Base-by-base conservation (phyloP, 2,888 invertebrate genomes). In the Nomada fabriciana region DNA sequence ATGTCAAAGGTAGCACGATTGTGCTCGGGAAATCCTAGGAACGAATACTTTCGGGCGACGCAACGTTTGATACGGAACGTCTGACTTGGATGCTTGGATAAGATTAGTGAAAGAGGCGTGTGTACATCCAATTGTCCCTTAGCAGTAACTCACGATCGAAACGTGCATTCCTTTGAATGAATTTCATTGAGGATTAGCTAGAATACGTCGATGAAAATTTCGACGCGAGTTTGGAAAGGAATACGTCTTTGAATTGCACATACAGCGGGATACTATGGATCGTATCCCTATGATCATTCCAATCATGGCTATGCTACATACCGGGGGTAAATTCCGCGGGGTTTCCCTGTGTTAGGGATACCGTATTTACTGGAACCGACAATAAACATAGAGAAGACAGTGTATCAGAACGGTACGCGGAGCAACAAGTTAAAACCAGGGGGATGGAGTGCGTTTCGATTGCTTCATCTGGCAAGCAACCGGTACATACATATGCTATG, bases 401-500 rank as follows among this genome's bases (percentile, higher is more conserved):
- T 15, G 42, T 11, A 29, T 69, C 50, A 3, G 64, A 53, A 29
- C 7, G 50, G 9, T 50, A 20, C 11, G 55, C 7, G 42, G 67
- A 72, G 76, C 80, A 75, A 84, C 75, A 80, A 79, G 76, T 64
- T 63, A 74, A 59, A 68, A 76, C 69, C 60, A 71, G 47, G 67
- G 47, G 63, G 67, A 71, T 23, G 29, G 47, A 67, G 53, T 47
- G 73, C 18, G 68, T 52, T 60, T 36, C 20, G 53, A 43, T 77
- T 50, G 60, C 47, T 70, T 50, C 29, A 36, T 60, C 50, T 36
- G 47, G 70, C 60, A 70, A 70, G 60, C 60, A 60, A 60, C 15
- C 29, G 23, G 29, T 25, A 20, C 23, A 55, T 25, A 20, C 23
- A 61, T 57, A 36, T 60, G 47, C 36, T 43, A 2, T 36, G 25